Evolutionary conservation across 2,888 invertebrate species (phyloP).

Genomic region (Eretmocerus hayati): DNA sequence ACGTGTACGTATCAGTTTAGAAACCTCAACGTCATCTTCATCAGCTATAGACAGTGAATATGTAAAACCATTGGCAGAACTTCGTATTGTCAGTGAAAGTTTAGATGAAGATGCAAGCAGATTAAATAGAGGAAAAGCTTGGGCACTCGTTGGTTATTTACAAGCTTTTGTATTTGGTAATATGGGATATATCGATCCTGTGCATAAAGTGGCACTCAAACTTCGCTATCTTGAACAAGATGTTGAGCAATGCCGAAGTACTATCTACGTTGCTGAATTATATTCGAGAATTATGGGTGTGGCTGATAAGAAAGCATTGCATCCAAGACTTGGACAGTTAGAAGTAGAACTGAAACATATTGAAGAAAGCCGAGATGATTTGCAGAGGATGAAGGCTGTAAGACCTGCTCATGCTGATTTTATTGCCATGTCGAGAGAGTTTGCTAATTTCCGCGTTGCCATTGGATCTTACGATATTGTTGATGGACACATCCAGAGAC

Average conservation of each 20-base stretch:
- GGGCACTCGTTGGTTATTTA: constrained; percentile 38
- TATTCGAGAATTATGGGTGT: constrained; percentile 48
- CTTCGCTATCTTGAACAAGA: constrained; percentile 64
- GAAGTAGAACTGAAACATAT: constrained; percentile 23
- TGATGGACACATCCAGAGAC: constrained; percentile 34
- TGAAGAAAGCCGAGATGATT: constrained; percentile 20
- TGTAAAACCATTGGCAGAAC: constrained; percentile 18
- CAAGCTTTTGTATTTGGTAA: constrained; percentile 35
- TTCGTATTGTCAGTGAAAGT: constrained; percentile 18
- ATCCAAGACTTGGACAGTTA: constrained; percentile 25
- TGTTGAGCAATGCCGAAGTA: constrained; percentile 53
- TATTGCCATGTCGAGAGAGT: constrained; percentile 32
- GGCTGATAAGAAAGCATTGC: constrained; percentile 26
- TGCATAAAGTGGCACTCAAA: constrained; percentile 69
- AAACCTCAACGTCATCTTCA: constrained; percentile 6
- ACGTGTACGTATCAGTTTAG: constrained; percentile 4
- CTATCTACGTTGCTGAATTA: constrained; percentile 55
- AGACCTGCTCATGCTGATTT: constrained; percentile 32
- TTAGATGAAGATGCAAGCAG: constrained; percentile 13
- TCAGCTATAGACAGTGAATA: constrained; percentile 14
- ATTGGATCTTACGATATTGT: constrained; percentile 43
- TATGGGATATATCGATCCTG: constrained; percentile 64
- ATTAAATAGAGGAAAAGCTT: constrained; percentile 32
- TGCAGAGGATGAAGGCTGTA: constrained; percentile 31
- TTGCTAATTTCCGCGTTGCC: constrained; percentile 38